These are phyloP conservation scores for Xestoiulus laeticollis DNA, from an alignment of 2,888 invertebrate species.

Conservation along the genomic window DNA sequence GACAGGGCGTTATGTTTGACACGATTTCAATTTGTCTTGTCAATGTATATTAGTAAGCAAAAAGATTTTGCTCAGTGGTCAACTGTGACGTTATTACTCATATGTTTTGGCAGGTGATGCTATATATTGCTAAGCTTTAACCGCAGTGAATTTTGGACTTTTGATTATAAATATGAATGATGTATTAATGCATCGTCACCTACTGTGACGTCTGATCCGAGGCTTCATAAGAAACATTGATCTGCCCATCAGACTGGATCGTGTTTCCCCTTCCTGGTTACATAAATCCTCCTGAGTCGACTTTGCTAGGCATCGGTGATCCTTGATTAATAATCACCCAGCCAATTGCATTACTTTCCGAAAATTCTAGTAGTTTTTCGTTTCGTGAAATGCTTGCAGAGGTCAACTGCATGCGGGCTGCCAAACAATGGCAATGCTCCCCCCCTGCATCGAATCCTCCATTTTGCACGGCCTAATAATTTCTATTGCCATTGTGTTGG, in stretches of 20 bases:
- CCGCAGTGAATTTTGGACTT: not conserved
- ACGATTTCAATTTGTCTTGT: no score
- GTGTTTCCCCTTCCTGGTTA: slow-evolving; percentile 1
- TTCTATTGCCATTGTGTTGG: not conserved
- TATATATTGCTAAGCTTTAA: no score
- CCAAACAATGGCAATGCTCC: not conserved
- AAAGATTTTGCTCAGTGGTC: no score
- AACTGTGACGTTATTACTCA: no score
- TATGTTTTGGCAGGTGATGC: no score
- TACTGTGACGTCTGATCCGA: not conserved
- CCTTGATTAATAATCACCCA: not conserved
- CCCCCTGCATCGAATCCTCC: not conserved
- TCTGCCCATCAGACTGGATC: not conserved
- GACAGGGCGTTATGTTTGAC: no score
- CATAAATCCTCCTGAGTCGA: not conserved
- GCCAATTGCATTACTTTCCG: not conserved
- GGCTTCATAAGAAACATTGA: not conserved
- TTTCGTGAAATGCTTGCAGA: not conserved
- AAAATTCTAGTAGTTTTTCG: not conserved
- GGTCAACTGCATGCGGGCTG: not conserved
- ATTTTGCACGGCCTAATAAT: slow-evolving; percentile 19
- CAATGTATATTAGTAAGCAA: no score
- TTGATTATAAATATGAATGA: not conserved
- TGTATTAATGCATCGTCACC: not conserved
- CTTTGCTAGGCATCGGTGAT: not conserved